Conservation (phyloP, 2,113 vertebrate species). For the Podarcis muralis region DNA sequence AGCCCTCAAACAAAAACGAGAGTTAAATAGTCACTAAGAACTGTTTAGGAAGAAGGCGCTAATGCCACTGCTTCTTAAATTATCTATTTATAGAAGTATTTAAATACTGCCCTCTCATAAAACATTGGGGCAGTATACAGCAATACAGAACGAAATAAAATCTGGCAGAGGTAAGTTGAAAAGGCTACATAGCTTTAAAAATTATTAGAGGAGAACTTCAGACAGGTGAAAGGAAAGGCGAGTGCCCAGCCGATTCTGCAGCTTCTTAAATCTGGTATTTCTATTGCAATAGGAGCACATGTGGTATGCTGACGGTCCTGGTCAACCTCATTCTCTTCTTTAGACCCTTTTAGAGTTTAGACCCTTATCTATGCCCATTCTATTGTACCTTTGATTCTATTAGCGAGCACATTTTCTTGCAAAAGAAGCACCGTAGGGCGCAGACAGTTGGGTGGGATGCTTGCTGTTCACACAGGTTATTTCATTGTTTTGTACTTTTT, state of each 20-base stretch:
- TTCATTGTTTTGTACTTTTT: neutral
- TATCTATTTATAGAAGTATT: neutral
- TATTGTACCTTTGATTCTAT: neutral
- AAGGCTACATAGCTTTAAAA: neutral
- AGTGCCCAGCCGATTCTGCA: neutral
- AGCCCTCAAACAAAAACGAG: slow-evolving; percentile 12
- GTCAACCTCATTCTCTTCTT: neutral
- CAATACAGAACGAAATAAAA: neutral
- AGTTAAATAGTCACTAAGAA: neutral
- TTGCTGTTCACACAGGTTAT: neutral
- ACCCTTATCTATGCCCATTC: neutral
- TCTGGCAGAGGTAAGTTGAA: neutral
- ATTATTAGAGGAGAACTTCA: neutral
- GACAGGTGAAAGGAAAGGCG: neutral
- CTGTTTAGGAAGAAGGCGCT: too few relatives aligned
- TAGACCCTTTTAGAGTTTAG: neutral
- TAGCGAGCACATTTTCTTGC: neutral
- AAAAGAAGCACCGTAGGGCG: neutral
- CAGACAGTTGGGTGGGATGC: too few relatives aligned
- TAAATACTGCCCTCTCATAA: neutral
- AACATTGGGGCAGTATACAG: neutral
- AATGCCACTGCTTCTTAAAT: neutral
- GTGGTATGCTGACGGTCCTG: neutral
- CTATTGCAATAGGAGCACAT: neutral
- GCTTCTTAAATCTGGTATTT: neutral